Evolutionary conservation across 2,888 invertebrate species (phyloP), one percentile per base, ranked within the genome.

Genomic region (Drosophila colorata): DNA sequence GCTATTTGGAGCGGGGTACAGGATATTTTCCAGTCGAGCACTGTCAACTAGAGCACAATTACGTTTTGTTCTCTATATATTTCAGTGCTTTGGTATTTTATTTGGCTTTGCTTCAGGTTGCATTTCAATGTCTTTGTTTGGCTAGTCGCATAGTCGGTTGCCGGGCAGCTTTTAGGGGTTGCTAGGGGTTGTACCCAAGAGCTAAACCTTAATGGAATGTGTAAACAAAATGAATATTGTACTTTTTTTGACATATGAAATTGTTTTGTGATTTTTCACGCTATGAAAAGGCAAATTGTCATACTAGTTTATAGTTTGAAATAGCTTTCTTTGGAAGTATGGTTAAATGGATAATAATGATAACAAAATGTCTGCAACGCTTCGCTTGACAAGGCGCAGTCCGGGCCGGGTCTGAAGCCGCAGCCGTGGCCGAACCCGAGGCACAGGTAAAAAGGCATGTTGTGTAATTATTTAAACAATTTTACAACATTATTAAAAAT

Each of bases 401-500:
- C 7, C 25, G 25, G 8, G 25, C 25, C 25, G 25, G 5, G 8
- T 6, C 25, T 8, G 25, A n/a, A n/a, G n/a, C n/a, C n/a, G n/a
- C n/a, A n/a, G n/a, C n/a, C n/a, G n/a, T n/a, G n/a, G n/a, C n/a
- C n/a, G n/a, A n/a, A n/a, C n/a, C n/a, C n/a, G 8, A 28, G 2
- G 37, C 35, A 8, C 37, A 8, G 4, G 13, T 28, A 47, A 25
- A 20, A 2, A 14, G 33, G n/a, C 23, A 31, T 16, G 9, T 48
- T 31, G 37, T 16, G 56, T 57, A 60, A 70, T 69, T 78, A 61
- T 71, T 78, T 61, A 13, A 53, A 20, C 35, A 44, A 55, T 60
- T 69, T 69, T 65, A 74, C 77, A 68, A 78, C 65, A 86, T 74
- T 80, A 86, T 84, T 84, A 86, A 83, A 86, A 83, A 83, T 56